Percentiles rank a stretch among this genome's conserved stretches.
Evolutionary conservation across 2,113 vertebrate species (phyloP).

Genomic region (Nanorana parkeri): DNA sequence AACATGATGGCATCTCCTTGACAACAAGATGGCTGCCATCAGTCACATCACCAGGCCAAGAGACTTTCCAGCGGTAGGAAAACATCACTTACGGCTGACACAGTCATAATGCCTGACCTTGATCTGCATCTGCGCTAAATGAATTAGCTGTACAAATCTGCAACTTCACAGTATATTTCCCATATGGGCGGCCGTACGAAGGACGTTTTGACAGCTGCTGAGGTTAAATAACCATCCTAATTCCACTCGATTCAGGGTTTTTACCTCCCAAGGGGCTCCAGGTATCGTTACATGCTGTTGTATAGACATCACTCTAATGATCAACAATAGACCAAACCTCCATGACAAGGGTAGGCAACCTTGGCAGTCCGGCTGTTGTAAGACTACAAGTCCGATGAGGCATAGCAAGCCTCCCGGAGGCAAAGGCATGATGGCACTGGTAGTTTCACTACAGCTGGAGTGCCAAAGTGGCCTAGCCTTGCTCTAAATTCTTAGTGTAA

Average conservation of each 20-base stretch:
- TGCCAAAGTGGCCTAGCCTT: no score
- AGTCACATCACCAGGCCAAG: conserved; percentile 40
- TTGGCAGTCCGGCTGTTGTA: no score
- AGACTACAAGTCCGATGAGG: no score
- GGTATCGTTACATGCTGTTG: conserved; percentile 25
- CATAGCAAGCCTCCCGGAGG: no score
- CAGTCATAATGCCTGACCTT: conserved; percentile 64
- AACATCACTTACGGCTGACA: conserved; percentile 60
- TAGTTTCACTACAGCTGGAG: no score
- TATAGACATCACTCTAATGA: conserved; percentile 56
- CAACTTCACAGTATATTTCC: conserved; percentile 68
- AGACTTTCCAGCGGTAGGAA: conserved; percentile 14
- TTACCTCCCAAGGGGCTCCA: conserved; percentile 50
- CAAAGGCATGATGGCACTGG: no score
- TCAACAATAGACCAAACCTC: not conserved
- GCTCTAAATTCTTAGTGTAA: no score
- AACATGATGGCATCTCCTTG: conserved; percentile 14
- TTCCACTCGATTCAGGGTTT: conserved; percentile 74
- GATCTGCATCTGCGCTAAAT: conserved; percentile 65
- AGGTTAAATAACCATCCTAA: conserved; percentile 76
- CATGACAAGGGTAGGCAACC: not conserved
- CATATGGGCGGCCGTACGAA: conserved; percentile 67
- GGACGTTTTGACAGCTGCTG: conserved; percentile 65
- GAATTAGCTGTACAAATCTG: conserved; percentile 66
- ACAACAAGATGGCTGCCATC: not conserved